Evolutionary conservation across 37 sponge, comb jelly and placozoan genomes (phyloP).

Genomic region (Mnemiopsis leidyi): DNA sequence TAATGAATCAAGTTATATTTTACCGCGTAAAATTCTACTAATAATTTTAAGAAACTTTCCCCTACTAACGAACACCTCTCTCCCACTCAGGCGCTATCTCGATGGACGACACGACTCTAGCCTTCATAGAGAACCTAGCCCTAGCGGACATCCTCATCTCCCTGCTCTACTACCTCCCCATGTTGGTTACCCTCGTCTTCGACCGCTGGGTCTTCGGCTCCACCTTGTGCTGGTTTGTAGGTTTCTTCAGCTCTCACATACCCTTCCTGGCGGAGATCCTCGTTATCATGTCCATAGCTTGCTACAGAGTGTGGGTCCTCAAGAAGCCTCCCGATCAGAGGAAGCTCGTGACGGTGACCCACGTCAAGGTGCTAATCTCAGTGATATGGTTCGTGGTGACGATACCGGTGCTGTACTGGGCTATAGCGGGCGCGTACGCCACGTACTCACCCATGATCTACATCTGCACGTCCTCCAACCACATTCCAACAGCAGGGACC

Average conservation of each 20-base stretch:
- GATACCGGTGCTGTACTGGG: conserved; percentile 41
- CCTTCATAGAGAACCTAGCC: conserved; percentile 62
- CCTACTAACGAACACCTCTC: background rate
- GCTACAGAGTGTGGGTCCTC: conserved; percentile 49
- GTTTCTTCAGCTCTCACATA: conserved; percentile 63
- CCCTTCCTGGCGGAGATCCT: conserved; percentile 65
- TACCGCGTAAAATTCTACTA: too few relatives aligned
- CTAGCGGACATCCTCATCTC: conserved; percentile 63
- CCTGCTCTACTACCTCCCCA: conserved; percentile 56
- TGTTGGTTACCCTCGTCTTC: conserved; percentile 11
- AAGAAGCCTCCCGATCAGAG: conserved; percentile 57
- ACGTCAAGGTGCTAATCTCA: conserved; percentile 27
- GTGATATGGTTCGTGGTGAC: conserved; percentile 17
- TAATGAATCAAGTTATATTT: too few relatives aligned
- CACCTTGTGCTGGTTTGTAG: conserved; percentile 41
- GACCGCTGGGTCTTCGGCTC: conserved; percentile 35
- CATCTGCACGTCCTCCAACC: conserved; percentile 47
- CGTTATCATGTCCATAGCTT: background rate
- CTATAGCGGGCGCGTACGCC: background rate
- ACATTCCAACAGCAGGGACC: background rate
- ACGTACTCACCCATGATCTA: background rate
- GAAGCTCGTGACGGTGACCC: conserved; percentile 7
- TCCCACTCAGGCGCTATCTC: conserved; percentile 7
- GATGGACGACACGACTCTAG: conserved; percentile 58
- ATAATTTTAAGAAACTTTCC: background rate